These are phyloP conservation scores for Tetragnatha versicolor DNA, from an alignment of 1,140 invertebrate species.

Conservation along the genomic window DNA sequence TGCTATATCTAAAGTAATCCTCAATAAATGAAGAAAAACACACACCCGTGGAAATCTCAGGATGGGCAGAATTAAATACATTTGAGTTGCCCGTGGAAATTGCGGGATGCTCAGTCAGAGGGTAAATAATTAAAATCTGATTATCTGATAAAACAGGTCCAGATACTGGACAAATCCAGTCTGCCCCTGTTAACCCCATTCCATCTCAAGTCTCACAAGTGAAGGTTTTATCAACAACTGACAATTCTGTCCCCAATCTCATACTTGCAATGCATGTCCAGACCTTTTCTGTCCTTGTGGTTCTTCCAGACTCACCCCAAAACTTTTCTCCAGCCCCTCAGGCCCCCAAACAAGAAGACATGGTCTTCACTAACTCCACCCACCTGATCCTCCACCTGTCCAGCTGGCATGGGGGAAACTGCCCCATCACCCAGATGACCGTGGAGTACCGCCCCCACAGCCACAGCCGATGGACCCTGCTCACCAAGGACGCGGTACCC, in stretches of 20 bases:
- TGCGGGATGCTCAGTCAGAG: no score
- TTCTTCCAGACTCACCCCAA: not conserved
- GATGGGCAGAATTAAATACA: no score
- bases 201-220: conserved; percentile 84
- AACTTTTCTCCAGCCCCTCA: conserved; percentile 68
- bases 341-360: conserved; percentile 70
- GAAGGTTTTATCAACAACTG: conserved; percentile 80
- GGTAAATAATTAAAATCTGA: no score
- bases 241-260: conserved; percentile 81
- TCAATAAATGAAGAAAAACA: no score
- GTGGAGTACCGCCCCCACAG: conserved; percentile 74
- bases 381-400: conserved; percentile 75
- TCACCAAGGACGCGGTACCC: conserved; percentile 30
- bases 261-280: no score
- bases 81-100: no score
- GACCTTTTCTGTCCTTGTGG: no score
- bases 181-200: no score
- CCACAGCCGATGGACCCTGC: conserved; percentile 50
- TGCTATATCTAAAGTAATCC: no score
- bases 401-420: conserved; percentile 78
- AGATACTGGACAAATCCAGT: no score
- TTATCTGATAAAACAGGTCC: no score
- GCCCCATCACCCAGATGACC: conserved; percentile 77
- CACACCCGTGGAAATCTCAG: no score
- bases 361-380: conserved; percentile 74